Evolutionary conservation across 2,113 vertebrate species (phyloP).

Genomic region (Axis porcinus): DNA sequence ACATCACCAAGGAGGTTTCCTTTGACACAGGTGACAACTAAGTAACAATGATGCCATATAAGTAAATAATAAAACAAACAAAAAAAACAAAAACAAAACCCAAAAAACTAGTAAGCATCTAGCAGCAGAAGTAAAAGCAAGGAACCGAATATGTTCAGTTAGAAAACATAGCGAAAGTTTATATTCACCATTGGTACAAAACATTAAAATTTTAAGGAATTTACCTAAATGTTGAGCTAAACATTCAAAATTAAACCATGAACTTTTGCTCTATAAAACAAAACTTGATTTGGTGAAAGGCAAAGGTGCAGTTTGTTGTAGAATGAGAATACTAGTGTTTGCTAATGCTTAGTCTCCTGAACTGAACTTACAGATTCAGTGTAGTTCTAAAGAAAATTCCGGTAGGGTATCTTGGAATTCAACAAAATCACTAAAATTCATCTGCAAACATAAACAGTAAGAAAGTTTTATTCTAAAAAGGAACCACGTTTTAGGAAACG

Average conservation of each 20-base stretch:
- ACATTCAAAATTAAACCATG: background rate
- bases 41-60: background rate
- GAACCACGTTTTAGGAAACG: background rate
- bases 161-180: background rate
- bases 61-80: background rate
- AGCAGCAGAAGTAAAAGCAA: background rate
- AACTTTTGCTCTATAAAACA: background rate
- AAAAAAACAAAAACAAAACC: background rate
- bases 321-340: background rate
- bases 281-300: background rate
- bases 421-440: slow-evolving; percentile 14
- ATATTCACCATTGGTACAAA: background rate
- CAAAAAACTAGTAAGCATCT: background rate
- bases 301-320: background rate
- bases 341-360: background rate
- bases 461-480: background rate
- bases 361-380: background rate
- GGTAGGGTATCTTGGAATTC: background rate
- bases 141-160: background rate
- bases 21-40: background rate
- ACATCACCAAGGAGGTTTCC: background rate
- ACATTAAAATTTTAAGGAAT: background rate
- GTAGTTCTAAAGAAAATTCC: background rate
- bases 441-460: background rate
- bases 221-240: background rate